Conservation (phyloP, 2,113 vertebrate genomes). For the Lota lota region DNA sequence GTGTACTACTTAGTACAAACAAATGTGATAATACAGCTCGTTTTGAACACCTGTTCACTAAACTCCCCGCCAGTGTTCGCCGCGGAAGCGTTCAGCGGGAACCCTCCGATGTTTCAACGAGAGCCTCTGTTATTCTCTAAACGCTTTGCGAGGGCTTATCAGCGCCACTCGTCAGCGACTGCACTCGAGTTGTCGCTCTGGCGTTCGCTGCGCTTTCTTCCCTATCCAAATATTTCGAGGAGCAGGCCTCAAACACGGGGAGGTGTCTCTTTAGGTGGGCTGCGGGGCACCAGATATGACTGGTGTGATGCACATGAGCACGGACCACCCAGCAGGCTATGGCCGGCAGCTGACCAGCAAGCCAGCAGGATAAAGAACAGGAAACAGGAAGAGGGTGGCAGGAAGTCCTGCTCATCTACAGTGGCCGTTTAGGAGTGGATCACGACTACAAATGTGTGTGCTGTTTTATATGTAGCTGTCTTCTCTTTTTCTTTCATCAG, state of each 20-base stretch:
- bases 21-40: too few relatives aligned
- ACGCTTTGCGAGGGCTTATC: constrained; percentile 68
- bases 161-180: too few relatives aligned
- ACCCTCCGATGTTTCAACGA: too few relatives aligned
- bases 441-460: neutral
- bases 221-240: constrained; percentile 69
- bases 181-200: too few relatives aligned
- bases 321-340: constrained; percentile 70
- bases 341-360: constrained; percentile 1
- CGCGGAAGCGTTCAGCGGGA: too few relatives aligned
- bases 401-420: constrained; percentile 70
- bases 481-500: neutral
- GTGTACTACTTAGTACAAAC: too few relatives aligned
- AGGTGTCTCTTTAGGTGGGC: constrained; percentile 71
- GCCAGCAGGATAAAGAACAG: constrained; percentile 56
- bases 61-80: too few relatives aligned
- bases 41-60: too few relatives aligned
- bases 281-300: constrained; percentile 59
- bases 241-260: constrained; percentile 57
- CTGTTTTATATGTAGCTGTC: neutral
- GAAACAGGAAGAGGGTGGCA: constrained; percentile 72
- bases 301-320: constrained; percentile 60
- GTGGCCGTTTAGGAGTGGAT: constrained; percentile 44
- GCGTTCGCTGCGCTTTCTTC: constrained; percentile 16
- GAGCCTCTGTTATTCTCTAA: constrained; percentile 48